Percentiles rank a stretch among this genome's conserved stretches.
phyloP scores from a whole-genome alignment of 2,888 invertebrate species.

The Fragum whitleyi region DNA sequence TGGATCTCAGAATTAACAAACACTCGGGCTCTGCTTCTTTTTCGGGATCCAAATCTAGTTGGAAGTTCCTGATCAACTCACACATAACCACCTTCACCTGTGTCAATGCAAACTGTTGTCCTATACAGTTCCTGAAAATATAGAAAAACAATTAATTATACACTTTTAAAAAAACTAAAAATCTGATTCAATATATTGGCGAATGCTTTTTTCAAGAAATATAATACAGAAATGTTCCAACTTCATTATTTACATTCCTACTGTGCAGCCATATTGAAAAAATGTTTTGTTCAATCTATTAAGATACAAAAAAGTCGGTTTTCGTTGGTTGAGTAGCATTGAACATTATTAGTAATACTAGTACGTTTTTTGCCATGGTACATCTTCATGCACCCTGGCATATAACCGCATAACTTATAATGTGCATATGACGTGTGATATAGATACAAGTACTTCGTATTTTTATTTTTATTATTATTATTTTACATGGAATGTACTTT shows the following conservation, averaged over 20 bases:
- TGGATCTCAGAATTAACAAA: constrained; percentile 68
- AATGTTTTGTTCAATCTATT: background rate
- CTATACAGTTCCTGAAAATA: constrained; percentile 76
- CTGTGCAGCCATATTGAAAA: too few species aligned
- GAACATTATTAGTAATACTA: too few species aligned
- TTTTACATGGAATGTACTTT: too few species aligned
- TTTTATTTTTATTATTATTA: too few species aligned
- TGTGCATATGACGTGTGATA: too few species aligned
- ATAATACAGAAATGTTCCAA: background rate
- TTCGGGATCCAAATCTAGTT: constrained; percentile 68
- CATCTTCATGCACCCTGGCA: too few species aligned
- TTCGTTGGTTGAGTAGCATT: too few species aligned
- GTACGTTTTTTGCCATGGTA: too few species aligned
- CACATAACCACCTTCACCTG: constrained; percentile 75
- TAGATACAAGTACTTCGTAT: too few species aligned
- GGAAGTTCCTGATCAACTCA: constrained; percentile 69
- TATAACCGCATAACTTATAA: too few species aligned
- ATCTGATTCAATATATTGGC: background rate
- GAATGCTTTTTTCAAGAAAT: background rate
- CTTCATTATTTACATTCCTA: too few species aligned
- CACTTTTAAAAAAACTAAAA: background rate
- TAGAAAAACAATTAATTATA: background rate
- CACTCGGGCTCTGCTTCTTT: constrained; percentile 66
- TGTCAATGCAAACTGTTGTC: constrained; percentile 77
- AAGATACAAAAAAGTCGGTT: too few species aligned